Evolutionary conservation across 2,888 invertebrate species (phyloP), one percentile per base, ranked within the genome.

Genomic region (Syrphus vitripennis): DNA sequence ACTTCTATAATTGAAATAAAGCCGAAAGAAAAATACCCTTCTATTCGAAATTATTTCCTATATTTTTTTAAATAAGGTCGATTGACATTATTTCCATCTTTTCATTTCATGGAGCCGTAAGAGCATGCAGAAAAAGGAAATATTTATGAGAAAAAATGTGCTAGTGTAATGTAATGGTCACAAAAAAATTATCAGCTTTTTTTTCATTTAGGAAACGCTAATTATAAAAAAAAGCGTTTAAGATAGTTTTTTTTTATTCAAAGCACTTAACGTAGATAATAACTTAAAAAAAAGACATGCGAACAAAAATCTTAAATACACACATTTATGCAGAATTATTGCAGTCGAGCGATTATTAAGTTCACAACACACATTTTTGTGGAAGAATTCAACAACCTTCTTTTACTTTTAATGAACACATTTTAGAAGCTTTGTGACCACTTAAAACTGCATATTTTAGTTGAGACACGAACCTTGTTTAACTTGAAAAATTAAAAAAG

Each of bases 391-490:
- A 81, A 81, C 61, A 63, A 65, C 34, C 57, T 74, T 59, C 40
- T 45, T 45, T 65, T 59, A 34, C 34, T 37, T n/a, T 77, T 82
- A 77, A 45, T 81, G 61, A 82, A 82, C 77, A 77, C n/a, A n/a
- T n/a, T 65, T 77, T 77, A 82, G 82, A 82, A 82, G 82, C 77
- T 72, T 71, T 71, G 77, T 71, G 71, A 82, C 71, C 82, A 72
- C 77, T 50, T 77, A 82, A 77, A 77, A 82, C 65, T 82, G 77
- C 82, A 72, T 77, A 45, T 57, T 82, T 79, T 72, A 70, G 70
- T 77, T 34, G 57, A 71, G 77, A 77, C 82, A 77, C 48, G 77
- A 82, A 71, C 71, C 45, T 45, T 70, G 26, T 63, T 72, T 14
- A 78, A 83, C 53, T 70, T 74, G 14, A 24, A 45, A 42, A 42